Conservation (phyloP, 2,113 vertebrate genomes). For the Coturnix japonica region DNA sequence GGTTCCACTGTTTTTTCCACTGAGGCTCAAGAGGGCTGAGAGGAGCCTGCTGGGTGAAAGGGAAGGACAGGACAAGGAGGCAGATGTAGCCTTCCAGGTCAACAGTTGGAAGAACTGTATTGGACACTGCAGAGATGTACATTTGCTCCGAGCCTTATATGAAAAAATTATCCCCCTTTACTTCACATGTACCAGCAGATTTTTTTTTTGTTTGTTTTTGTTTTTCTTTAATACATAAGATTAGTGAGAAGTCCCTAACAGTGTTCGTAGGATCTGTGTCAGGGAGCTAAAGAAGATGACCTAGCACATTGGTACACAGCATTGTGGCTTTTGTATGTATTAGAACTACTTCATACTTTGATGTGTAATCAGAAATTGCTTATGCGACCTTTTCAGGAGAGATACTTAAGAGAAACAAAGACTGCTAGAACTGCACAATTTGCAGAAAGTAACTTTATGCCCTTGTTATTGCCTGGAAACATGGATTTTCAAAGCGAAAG, state of each 20-base stretch:
- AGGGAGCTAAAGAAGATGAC: background rate
- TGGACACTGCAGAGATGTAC: background rate
- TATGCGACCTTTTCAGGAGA: background rate
- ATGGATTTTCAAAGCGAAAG: slow-evolving; percentile 52
- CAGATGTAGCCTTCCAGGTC: background rate
- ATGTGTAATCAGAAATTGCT: background rate
- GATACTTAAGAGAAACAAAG: slow-evolving; percentile 29
- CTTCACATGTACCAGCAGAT: background rate
- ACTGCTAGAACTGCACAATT: slow-evolving; percentile 28
- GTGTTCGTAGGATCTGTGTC: background rate
- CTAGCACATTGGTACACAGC: background rate
- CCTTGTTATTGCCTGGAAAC: slow-evolving; percentile 54
- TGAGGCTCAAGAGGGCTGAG: background rate
- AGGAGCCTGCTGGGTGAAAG: background rate
- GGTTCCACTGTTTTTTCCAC: background rate
- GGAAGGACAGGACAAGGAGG: background rate
- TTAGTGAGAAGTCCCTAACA: background rate
- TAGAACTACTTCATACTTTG: background rate
- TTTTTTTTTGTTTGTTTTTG: background rate
- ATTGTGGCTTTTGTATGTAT: background rate
- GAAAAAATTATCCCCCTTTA: background rate
- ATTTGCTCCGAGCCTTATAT: background rate
- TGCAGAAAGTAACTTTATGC: slow-evolving; percentile 49
- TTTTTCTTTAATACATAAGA: background rate
- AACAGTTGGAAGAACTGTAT: background rate